Percentiles rank a stretch among this genome's conserved stretches.
These are phyloP conservation scores for Pristionchus entomophagus DNA, from an alignment of 2,888 invertebrate genomes.

Conservation along the genomic window DNA sequence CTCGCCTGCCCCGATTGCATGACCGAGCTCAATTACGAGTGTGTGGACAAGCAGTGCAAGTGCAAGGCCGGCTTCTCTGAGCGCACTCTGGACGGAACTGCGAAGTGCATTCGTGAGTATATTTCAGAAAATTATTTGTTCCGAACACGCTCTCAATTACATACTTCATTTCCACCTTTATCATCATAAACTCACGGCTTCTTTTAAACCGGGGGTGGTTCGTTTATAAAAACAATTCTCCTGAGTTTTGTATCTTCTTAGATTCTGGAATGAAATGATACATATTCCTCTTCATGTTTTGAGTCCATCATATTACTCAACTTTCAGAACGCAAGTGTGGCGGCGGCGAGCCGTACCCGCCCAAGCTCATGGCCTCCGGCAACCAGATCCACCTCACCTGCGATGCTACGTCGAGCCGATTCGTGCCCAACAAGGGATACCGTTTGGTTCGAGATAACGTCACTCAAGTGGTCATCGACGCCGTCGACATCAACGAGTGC, in stretches of 20 bases:
- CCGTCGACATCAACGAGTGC: constrained; percentile 42
- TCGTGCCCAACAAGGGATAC: constrained; percentile 1
- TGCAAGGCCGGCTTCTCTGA: constrained; percentile 44
- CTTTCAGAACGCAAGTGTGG: constrained; percentile 13
- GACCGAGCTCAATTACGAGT: constrained; percentile 44
- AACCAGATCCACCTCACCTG: neutral
- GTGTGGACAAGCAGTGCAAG: constrained; percentile 29
- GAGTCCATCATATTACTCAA: neutral
- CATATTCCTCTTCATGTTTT: no score
- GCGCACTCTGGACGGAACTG: neutral
- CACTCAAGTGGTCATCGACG: constrained; percentile 16
- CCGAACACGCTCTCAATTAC: no score
- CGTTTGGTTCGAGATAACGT: neutral
- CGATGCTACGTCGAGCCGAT: neutral
- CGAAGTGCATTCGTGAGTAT: constrained; percentile 40
- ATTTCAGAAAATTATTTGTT: no score
- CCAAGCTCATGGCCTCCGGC: neutral
- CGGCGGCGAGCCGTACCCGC: neutral
- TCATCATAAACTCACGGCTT: no score
- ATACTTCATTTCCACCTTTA: no score
- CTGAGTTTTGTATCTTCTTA: no score
- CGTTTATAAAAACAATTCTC: no score
- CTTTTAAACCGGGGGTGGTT: no score
- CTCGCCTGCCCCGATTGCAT: constrained; percentile 18
- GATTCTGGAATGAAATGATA: no score